Evolutionary conservation across 2,113 vertebrate genomes (phyloP), one percentile per base, ranked within the genome.

Genomic region (Campylorhamphus procurvoides): DNA sequence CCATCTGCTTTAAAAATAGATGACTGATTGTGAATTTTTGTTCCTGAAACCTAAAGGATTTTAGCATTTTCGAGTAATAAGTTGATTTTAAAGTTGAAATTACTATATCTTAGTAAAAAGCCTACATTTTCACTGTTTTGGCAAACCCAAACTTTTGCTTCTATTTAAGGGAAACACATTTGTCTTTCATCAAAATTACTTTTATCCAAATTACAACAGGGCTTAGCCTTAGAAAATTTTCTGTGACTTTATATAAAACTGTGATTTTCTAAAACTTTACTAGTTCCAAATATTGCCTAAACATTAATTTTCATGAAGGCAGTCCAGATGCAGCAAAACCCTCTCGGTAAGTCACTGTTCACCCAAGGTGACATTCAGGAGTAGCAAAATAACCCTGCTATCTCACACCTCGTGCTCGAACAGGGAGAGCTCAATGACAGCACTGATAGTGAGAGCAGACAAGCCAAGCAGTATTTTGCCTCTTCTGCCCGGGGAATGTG

Each of bases 301-400:
- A 74, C 28, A 18, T n/a, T 42, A 16, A 37, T 67, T 85, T 44
- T 84, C 4, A 1, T 20, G 4, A 8, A n/a, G 49, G 56, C 33
- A 76, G 33, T 10, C 47, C 29, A 49, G 56, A 56, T 64, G 84
- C 80, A 68, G 84, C 64, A 84, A 83, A 69, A 11, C 22, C 1
- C 10, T 58, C 8, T 37, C 72, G 17, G 64, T 50, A 93, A 92
- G 55, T 71, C 63, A 39, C 23, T 1, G 0, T 47, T 86, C 64
- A 59, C 76, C 79, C 92, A 95, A 95, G 93, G 82, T 96, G 90
- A 96, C 75, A 75, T 93, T 90, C 79, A 91, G 29, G 50, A 62
- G 46, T 1, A 88, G 75, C 46, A 74, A 81, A 92, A 86, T 12
- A 67, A 44, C 69, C 9, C 63, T 90, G 63, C 39, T n/a, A 23